Percentiles rank a stretch among this genome's conserved stretches.
Evolutionary conservation across 2,113 vertebrate species (phyloP).

Genomic region (Rafetus swinhoei): DNA sequence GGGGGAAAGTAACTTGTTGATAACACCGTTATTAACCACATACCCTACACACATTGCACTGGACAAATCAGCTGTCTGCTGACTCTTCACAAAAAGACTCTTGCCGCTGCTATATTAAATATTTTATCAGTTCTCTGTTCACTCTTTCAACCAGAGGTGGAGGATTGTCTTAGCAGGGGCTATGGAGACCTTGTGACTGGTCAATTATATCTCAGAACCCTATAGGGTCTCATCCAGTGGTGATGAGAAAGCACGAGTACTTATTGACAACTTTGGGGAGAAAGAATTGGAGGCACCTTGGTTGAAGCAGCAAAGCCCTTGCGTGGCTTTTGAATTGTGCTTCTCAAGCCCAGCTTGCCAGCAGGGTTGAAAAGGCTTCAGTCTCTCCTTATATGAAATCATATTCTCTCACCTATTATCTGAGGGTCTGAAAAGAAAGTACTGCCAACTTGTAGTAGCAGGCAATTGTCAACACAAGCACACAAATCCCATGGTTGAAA

Average conservation of each 20-base stretch:
- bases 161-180: background rate
- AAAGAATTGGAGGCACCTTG: background rate
- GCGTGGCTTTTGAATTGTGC: background rate
- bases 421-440: background rate
- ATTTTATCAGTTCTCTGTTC: background rate
- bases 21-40: background rate
- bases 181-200: background rate
- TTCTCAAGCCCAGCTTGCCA: background rate
- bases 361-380: background rate
- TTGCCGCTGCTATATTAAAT: background rate
- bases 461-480: background rate
- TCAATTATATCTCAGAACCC: background rate
- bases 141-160: background rate
- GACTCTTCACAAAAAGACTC: background rate
- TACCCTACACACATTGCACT: background rate
- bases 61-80: background rate
- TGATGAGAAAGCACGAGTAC: background rate
- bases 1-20: background rate
- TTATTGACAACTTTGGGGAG: background rate
- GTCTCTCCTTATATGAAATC: background rate
- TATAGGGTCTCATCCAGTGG: background rate
- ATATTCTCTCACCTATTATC: background rate
- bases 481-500: background rate
- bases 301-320: background rate
- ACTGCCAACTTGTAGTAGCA: background rate